Evolutionary conservation across 2,888 invertebrate genomes (phyloP).

Genomic region (Drosophila formosana): DNA sequence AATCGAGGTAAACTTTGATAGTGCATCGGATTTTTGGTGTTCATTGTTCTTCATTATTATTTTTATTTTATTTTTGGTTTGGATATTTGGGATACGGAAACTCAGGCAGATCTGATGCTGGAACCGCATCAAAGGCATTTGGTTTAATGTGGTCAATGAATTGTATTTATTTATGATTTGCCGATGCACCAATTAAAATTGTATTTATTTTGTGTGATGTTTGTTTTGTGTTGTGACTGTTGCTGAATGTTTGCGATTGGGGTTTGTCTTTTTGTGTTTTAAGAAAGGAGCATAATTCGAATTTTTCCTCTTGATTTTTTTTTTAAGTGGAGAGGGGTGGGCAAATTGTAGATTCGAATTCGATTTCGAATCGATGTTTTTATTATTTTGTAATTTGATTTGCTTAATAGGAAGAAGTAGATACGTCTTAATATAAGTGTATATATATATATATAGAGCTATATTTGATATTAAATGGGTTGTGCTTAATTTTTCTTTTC

Average conservation of each 20-base stretch:
- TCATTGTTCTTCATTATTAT: slow-evolving; percentile 12
- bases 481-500: slow-evolving; percentile 60
- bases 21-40: slow-evolving; percentile 72
- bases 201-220: neutral
- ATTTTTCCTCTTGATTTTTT: slow-evolving; percentile 14
- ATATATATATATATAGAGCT: slow-evolving; percentile 43
- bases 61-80: slow-evolving; percentile 13
- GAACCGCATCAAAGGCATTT: slow-evolving; percentile 57
- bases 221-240: slow-evolving; percentile 6
- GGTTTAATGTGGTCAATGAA: slow-evolving; percentile 23
- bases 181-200: slow-evolving; percentile 61
- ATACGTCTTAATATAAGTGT: slow-evolving; percentile 66
- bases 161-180: slow-evolving; percentile 15
- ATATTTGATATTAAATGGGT: slow-evolving; percentile 74
- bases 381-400: slow-evolving; percentile 30
- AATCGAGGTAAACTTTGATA: slow-evolving; percentile 81
- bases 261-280: slow-evolving; percentile 17
- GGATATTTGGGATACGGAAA: slow-evolving; percentile 44
- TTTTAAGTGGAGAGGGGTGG: slow-evolving; percentile 51
- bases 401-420: slow-evolving; percentile 76
- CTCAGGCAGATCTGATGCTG: slow-evolving; percentile 45
- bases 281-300: slow-evolving; percentile 31
- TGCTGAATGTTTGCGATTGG: slow-evolving; percentile 7
- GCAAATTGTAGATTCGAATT: slow-evolving; percentile 54
- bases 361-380: slow-evolving; percentile 30